A percentile compares a stretch with the other conserved stretches of the same genome.
phyloP scores from a whole-genome alignment of 2,113 vertebrate species.

The Hippocampus abdominalis region DNA sequence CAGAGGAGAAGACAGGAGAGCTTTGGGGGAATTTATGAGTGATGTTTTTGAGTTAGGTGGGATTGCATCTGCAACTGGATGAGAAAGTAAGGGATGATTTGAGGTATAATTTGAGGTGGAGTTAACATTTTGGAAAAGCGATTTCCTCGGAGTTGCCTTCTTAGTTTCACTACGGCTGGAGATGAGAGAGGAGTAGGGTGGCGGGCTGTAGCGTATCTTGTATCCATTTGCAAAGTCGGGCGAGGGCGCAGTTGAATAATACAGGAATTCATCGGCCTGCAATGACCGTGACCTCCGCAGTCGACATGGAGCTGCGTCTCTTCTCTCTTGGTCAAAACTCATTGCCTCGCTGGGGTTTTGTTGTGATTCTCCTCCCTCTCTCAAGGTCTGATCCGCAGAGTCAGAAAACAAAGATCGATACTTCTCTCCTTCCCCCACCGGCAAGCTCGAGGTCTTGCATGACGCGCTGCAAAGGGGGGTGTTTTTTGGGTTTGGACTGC shows the following conservation, averaged over 20 bases:
- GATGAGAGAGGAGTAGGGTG: conserved; percentile 68
- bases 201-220: conserved; percentile 55
- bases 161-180: conserved; percentile 51
- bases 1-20: conserved; percentile 3
- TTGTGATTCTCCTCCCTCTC: conserved; percentile 21
- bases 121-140: too few species aligned
- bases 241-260: conserved; percentile 34
- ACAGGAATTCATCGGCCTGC: conserved; percentile 32
- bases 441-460: conserved; percentile 29
- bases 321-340: conserved; percentile 34
- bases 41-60: conserved; percentile 1
- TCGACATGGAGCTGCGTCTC: conserved; percentile 6
- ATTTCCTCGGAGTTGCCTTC: not conserved
- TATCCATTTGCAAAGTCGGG: conserved; percentile 56
- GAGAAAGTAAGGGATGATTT: conserved; percentile 7
- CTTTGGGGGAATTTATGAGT: not conserved
- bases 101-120: conserved; percentile 18
- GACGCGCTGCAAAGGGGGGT: conserved; percentile 14
- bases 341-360: conserved; percentile 10
- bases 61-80: conserved; percentile 1
- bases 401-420: conserved; percentile 45
- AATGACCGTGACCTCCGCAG: conserved; percentile 33
- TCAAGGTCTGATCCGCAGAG: conserved; percentile 21
- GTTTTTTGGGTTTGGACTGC: conserved; percentile 24
- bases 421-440: conserved; percentile 33